Conservation (phyloP, 2,888 invertebrate species). For the Hololepta plana region DNA sequence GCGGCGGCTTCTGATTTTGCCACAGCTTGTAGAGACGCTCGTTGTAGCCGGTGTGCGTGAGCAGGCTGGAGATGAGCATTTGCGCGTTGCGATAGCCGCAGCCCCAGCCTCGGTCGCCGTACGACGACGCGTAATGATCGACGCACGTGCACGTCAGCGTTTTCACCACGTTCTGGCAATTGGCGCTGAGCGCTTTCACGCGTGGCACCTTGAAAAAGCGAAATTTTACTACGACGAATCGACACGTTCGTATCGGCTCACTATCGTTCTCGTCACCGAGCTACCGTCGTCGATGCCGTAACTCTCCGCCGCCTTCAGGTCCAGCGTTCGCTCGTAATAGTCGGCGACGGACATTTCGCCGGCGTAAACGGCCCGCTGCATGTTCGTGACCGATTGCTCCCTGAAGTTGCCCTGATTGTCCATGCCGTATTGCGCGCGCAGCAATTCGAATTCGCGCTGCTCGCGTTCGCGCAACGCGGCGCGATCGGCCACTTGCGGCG, state of each 20-base stretch:
- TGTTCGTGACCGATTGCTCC: constrained; percentile 58
- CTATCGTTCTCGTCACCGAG: constrained; percentile 58
- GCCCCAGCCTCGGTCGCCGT: constrained; percentile 83
- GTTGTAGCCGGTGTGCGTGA: constrained; percentile 49
- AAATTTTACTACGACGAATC: constrained; percentile 1
- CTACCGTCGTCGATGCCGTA: constrained; percentile 68
- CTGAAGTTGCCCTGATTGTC: constrained; percentile 69
- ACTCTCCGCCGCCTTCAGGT: constrained; percentile 54
- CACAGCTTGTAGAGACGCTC: constrained; percentile 33
- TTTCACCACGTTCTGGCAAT: constrained; percentile 42
- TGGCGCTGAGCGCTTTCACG: constrained; percentile 31
- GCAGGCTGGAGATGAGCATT: constrained; percentile 73
- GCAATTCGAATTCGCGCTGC: constrained; percentile 62
- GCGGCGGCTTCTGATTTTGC: constrained; percentile 30
- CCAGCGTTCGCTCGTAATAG: constrained; percentile 66
- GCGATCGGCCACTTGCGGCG: constrained; percentile 30
- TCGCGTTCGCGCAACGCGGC: constrained; percentile 57
- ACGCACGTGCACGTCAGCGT: constrained; percentile 63
- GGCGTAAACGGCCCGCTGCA: constrained; percentile 68
- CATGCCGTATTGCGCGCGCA: constrained; percentile 77
- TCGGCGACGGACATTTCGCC: constrained; percentile 74
- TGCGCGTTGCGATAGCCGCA: constrained; percentile 86
- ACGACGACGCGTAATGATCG: constrained; percentile 75
- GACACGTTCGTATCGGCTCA: constrained; percentile 13
- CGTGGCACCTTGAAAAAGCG: constrained; percentile 26